Percentiles rank a stretch among this genome's conserved stretches.
phyloP scores from a whole-genome alignment of 2,113 vertebrate genomes.

The Hipposideros armiger region DNA sequence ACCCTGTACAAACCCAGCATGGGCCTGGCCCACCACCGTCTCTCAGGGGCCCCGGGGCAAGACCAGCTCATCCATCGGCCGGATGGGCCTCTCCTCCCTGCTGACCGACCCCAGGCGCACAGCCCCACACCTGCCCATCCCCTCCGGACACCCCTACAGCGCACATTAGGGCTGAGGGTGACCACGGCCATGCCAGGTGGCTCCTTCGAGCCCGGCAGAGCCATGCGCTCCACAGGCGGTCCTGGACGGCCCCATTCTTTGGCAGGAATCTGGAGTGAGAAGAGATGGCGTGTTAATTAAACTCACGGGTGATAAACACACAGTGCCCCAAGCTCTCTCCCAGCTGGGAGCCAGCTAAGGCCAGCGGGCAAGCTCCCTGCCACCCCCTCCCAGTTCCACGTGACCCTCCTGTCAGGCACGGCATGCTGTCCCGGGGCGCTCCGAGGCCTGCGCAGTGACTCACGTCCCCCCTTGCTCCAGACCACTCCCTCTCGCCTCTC shows the following conservation, averaged over 20 bases:
- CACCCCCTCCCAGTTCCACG: accelerated
- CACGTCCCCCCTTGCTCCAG: neutral
- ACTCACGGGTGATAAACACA: neutral
- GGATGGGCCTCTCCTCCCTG: too few relatives aligned
- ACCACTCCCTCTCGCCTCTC: too few relatives aligned
- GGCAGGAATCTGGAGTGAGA: neutral
- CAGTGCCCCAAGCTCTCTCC: neutral
- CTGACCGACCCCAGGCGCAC: too few relatives aligned
- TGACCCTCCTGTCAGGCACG: neutral
- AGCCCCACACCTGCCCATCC: too few relatives aligned
- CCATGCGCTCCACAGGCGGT: neutral
- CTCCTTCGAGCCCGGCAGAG: neutral
- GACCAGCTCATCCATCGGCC: too few relatives aligned
- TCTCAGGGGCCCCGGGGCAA: too few relatives aligned
- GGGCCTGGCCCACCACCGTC: too few relatives aligned
- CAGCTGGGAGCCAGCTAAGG: neutral
- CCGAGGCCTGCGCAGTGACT: too few relatives aligned
- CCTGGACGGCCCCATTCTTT: neutral
- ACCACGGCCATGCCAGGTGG: too few relatives aligned
- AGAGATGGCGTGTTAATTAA: neutral
- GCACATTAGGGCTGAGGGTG: accelerated
- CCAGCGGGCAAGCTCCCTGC: neutral
- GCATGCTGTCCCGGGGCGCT: neutral
- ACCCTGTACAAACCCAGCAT: accelerated
- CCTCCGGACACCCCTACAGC: neutral